Evolutionary conservation across 2,888 invertebrate species (phyloP).

Genomic region (Papilio demoleus): DNA sequence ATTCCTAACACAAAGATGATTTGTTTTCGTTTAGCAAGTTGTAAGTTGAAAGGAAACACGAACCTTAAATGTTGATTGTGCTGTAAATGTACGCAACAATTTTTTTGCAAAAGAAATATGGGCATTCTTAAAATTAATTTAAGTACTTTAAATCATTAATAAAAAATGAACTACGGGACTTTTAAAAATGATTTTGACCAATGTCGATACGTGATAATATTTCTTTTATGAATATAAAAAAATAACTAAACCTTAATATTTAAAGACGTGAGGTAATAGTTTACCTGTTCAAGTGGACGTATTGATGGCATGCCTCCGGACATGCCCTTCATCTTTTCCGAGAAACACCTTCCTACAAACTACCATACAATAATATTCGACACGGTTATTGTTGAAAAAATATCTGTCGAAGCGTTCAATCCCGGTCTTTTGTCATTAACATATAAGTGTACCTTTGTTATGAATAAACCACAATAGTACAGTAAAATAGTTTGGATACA

Average conservation of each 20-base stretch:
- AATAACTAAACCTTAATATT: constrained; percentile 31
- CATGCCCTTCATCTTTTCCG: constrained; percentile 27
- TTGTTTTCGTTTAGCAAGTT: background rate
- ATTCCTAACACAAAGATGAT: constrained; percentile 7
- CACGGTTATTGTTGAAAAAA: constrained; percentile 27
- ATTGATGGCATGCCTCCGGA: constrained; percentile 31
- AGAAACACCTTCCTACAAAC: constrained; percentile 29
- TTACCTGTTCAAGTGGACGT: constrained; percentile 46
- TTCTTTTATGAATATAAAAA: background rate
- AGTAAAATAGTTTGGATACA: no score
- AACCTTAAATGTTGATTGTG: no score
- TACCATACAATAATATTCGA: constrained; percentile 28
- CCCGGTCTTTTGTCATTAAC: constrained; percentile 21
- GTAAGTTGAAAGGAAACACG: no score
- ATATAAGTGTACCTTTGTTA: background rate
- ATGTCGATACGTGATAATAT: background rate
- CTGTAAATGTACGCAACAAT: no score
- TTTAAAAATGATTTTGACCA: no score
- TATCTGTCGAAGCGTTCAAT: constrained; percentile 19
- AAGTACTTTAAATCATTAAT: no score
- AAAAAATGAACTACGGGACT: no score
- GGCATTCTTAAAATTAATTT: no score
- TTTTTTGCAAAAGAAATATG: no score
- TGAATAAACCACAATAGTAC: constrained; percentile 22
- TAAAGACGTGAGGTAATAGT: constrained; percentile 42